phyloP scores from a whole-genome alignment of 2,113 vertebrate species.

The Tychaedon coryphoeus region DNA sequence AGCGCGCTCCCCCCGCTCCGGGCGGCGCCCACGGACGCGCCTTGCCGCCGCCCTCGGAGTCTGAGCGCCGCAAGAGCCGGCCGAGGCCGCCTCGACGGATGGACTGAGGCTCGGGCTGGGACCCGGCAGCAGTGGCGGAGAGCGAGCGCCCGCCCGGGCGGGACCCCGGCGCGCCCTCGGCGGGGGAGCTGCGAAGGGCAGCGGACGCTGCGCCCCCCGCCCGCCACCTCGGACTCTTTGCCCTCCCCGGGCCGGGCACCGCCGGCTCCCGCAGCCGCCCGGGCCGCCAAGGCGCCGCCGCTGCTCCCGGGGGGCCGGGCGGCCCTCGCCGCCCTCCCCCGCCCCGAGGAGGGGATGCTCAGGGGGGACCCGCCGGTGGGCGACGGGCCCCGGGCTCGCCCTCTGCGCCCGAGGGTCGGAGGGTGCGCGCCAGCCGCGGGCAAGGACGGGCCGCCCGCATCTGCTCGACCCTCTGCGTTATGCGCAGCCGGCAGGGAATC shows the following conservation, averaged over 20 bases:
- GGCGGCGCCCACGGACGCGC: not conserved
- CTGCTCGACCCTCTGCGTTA: conserved; percentile 67
- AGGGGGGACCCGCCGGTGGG: conserved; percentile 8
- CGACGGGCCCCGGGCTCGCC: not conserved
- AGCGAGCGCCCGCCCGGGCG: not conserved
- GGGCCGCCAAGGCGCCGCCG: not conserved
- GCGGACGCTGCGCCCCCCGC: not conserved
- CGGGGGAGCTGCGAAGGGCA: not conserved
- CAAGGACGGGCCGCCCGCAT: not conserved
- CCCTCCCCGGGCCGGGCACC: not conserved
- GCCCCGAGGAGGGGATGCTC: not conserved
- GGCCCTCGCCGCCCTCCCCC: not conserved
- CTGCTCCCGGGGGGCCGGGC: not conserved
- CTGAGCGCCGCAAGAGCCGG: not conserved
- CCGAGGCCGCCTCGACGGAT: not conserved
- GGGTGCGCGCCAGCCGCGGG: not conserved
- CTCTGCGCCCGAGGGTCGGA: not conserved
- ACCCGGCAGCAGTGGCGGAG: not conserved
- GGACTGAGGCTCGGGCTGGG: not conserved
- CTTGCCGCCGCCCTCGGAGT: not conserved
- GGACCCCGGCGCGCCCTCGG: not conserved
- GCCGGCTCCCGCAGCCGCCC: not conserved
- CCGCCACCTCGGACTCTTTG: not conserved
- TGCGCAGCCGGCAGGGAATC: conserved; percentile 59
- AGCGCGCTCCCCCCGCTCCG: not conserved